These are phyloP conservation scores for Eudasyphora cyanicolor DNA, from an alignment of 2,888 invertebrate genomes.

Conservation along the genomic window DNA sequence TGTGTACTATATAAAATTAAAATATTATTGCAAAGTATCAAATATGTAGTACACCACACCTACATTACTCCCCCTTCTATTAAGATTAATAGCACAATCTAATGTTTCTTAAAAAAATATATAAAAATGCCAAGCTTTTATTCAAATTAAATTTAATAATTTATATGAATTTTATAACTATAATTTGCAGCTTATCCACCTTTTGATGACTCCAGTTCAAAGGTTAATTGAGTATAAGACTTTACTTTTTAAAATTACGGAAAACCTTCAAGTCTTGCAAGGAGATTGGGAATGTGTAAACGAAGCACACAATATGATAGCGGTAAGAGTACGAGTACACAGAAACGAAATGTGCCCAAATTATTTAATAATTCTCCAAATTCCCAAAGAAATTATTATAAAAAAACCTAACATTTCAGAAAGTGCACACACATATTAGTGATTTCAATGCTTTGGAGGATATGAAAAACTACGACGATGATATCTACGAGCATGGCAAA, in stretches of 20 bases:
- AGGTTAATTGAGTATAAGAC: constrained; percentile 21
- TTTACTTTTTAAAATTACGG: constrained; percentile 1
- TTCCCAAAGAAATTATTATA: too few species aligned
- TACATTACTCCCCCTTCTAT: too few species aligned
- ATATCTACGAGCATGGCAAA: constrained; percentile 48
- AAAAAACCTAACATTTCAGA: constrained; percentile 3
- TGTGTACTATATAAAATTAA: too few species aligned
- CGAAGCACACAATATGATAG: constrained; percentile 32
- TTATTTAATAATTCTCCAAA: too few species aligned
- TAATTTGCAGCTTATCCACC: constrained; percentile 24
- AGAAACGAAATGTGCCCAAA: too few species aligned
- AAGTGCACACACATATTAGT: constrained; percentile 22
- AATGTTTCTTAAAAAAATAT: too few species aligned
- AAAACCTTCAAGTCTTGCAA: not conserved
- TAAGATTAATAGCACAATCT: too few species aligned
- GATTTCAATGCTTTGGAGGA: constrained; percentile 19
- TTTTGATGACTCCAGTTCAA: constrained; percentile 37
- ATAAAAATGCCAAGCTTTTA: too few species aligned
- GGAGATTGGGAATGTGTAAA: constrained; percentile 4
- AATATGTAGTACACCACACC: too few species aligned
- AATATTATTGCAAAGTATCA: too few species aligned
- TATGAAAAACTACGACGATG: constrained; percentile 44
- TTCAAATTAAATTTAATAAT: not conserved
- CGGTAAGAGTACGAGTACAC: constrained; percentile 9
- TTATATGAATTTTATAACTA: too few species aligned